phyloP scores from a whole-genome alignment of 2,113 vertebrate genomes.

The Oriolus oriolus region DNA sequence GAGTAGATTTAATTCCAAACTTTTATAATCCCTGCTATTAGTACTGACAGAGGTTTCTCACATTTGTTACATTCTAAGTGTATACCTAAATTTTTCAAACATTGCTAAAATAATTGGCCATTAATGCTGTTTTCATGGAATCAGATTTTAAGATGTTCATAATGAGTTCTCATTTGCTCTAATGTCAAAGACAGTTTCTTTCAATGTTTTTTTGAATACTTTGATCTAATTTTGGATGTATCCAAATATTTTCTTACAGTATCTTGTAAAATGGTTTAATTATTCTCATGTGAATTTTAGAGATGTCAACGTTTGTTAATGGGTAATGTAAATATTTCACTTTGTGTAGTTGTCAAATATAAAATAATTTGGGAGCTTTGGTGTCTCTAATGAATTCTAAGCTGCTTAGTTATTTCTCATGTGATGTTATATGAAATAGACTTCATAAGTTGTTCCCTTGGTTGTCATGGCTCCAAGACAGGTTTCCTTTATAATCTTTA shows the following conservation, averaged over 20 bases:
- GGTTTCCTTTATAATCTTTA: not conserved
- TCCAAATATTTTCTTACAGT: not conserved
- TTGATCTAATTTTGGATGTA: not conserved
- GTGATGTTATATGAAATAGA: not conserved
- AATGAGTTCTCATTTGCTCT: not conserved
- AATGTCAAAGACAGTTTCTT: not conserved
- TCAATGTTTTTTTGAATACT: not conserved
- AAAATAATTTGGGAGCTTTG: not conserved
- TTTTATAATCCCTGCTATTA: not conserved
- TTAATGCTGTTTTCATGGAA: not conserved
- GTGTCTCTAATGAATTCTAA: not conserved
- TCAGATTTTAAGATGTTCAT: not conserved
- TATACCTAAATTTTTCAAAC: not conserved
- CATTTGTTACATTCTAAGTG: not conserved
- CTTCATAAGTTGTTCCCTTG: not conserved
- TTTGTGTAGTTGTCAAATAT: not conserved
- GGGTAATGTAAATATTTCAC: not conserved
- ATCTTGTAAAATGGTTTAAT: not conserved
- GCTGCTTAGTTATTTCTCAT: not conserved
- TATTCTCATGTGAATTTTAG: not conserved
- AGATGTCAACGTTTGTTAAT: not conserved
- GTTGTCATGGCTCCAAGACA: not conserved
- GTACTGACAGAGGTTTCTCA: not conserved
- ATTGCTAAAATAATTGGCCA: not conserved
- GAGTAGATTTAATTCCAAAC: not conserved